Base-by-base conservation (phyloP, 2,888 invertebrate genomes). In the Drosophila niveifrons region DNA sequence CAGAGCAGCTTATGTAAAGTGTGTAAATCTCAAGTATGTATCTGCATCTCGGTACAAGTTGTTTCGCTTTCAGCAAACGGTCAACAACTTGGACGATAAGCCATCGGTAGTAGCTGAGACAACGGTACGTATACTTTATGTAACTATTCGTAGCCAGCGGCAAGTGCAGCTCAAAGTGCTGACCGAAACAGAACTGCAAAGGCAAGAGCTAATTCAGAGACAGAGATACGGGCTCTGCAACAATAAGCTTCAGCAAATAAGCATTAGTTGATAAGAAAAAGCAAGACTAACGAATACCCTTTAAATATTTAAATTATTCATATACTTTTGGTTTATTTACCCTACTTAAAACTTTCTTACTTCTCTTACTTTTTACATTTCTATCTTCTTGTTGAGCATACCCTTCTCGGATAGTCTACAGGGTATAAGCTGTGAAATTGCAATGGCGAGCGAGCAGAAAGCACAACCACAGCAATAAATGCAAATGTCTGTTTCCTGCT, bases 401-500 rank as follows among this genome's bases (percentile, higher is more conserved):
- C 39, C 47, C 23, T 3, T 15, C 10, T 10, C 1, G 2, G 1
- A 7, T 0, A 9, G 9, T 3, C 8, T 15, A 29, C 31, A 58
- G 67, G 58, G 78, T 78, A 67, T 62, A 8, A 18, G 41, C 65
- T 36, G 52, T 66, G 52, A 39, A 34, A 59, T 62, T 59, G 68
- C 50, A 59, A 36, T 78, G 66, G 13, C 61, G 58, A 61, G 70
- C 59, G 48, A 66, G 29, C 64, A 65, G 61, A 47, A 65, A 79
- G 53, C 75, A 66, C 66, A 70, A 72, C 72, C 75, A 51, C 75
- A 81, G 53, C 75, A 81, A 75, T 78, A 78, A 81, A 82, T 82
- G 82, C 82, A 82, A 82, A 82, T 82, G 67, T 70, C 76, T 66
- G 76, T 76, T 78, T 82, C 81, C 82, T 75, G 69, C 72, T 59